Evolutionary conservation across 2,888 invertebrate genomes (phyloP).

Genomic region (Acanthacorydalis orientalis): DNA sequence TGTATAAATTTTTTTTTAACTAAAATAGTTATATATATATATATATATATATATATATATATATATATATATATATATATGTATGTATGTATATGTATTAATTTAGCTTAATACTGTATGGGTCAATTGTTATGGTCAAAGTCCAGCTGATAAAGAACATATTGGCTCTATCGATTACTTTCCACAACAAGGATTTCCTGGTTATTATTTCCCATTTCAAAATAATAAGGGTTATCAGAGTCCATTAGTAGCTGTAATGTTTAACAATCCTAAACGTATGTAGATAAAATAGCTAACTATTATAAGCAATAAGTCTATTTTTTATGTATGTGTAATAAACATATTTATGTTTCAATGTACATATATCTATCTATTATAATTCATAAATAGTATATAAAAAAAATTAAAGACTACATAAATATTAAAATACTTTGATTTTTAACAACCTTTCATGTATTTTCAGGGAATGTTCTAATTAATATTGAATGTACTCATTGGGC

Average conservation of each 20-base stretch:
- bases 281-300: too few relatives aligned
- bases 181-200: slow-evolving; percentile 67
- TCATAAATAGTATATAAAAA: too few relatives aligned
- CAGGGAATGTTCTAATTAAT: slow-evolving; percentile 78
- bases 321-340: too few relatives aligned
- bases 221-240: slow-evolving; percentile 76
- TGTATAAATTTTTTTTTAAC: slow-evolving; percentile 13
- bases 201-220: slow-evolving; percentile 73
- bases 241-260: slow-evolving; percentile 77
- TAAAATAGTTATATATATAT: too few relatives aligned
- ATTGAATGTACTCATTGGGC: slow-evolving; percentile 92
- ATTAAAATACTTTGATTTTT: too few relatives aligned
- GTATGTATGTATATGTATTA: background rate
- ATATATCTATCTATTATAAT: too few relatives aligned
- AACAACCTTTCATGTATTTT: slow-evolving; percentile 12
- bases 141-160: slow-evolving; percentile 83
- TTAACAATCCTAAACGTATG: slow-evolving; percentile 66
- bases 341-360: too few relatives aligned
- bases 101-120: slow-evolving; percentile 55
- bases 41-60: too few relatives aligned
- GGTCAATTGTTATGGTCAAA: slow-evolving; percentile 90
- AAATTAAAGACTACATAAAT: too few relatives aligned
- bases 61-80: too few relatives aligned
- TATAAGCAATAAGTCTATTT: too few relatives aligned
- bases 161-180: slow-evolving; percentile 82